Base-by-base conservation (phyloP, 2,888 invertebrate species). In the Lepidocyrtoides sp. region DNA sequence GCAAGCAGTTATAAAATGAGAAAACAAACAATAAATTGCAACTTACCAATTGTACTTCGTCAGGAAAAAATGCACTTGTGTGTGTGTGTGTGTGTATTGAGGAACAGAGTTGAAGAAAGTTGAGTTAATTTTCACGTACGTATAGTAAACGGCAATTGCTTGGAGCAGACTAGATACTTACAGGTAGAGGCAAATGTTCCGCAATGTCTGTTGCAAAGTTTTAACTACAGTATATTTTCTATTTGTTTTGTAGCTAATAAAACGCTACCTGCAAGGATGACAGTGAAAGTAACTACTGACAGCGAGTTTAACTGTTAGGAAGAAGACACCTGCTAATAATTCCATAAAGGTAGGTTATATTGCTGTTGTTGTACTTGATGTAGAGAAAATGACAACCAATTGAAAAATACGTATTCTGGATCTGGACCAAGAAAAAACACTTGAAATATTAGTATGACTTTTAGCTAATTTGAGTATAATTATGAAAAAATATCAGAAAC, bases 21-120 rank as follows among this genome's bases (percentile, higher is more conserved):
- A 36, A 36, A 36, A 7, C 36, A 36, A 36, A n/a, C 32, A 2
- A n/a, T n/a, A n/a, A 29, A n/a, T n/a, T n/a, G n/a, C 3, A 14
- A 66, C 66, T 66, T 66, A 66, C 66, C 66, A 32, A 66, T 66
- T 66, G 66, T 66, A 66, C 66, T 66, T 66, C 32, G n/a, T 14
- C 66, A 66, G 66, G 32, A 32, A 66, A 66, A 66, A 26, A 66
- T 32, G 66, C 66, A 5, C 29, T 63, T 63, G 63, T 63, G 7
- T 48, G 14, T n/a, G n/a, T n/a, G n/a, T n/a, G n/a, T n/a, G 48
- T 7, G 48, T 48, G n/a, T 48, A n/a, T n/a, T n/a, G 48, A 48
- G 3, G 20, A 20, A 57, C n/a, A n/a, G 20, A 57, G 20, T n/a
- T 5, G 5, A n/a, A 66, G 5, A 32, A 32, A 66, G 66, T 20